phyloP scores from a whole-genome alignment of 2,797 vertebrate species.

The Falco peregrinus region DNA sequence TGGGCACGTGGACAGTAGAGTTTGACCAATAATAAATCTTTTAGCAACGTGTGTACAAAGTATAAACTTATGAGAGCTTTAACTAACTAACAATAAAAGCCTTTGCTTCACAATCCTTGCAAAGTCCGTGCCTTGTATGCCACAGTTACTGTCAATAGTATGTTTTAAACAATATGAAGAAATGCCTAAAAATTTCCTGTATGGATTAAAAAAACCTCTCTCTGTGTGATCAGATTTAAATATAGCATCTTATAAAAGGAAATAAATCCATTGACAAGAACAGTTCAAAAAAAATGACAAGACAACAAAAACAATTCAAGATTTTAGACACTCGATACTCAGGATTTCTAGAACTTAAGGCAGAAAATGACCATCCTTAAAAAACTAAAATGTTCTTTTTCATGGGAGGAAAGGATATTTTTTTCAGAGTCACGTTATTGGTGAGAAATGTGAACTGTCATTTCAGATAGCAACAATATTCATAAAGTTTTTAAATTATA shows the following conservation, averaged over 20 bases:
- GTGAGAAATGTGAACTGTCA: not conserved
- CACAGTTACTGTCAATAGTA: not conserved
- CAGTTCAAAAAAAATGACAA: not conserved
- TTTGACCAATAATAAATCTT: no score
- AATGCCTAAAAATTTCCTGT: not conserved
- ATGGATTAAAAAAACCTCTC: not conserved
- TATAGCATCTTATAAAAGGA: not conserved
- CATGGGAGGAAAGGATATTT: not conserved
- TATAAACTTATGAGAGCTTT: no score
- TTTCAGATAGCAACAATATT: not conserved
- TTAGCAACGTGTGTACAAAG: no score
- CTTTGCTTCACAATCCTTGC: no score
- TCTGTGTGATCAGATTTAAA: not conserved
- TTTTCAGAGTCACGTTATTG: not conserved
- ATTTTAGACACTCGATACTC: not conserved
- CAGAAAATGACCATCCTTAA: not conserved
- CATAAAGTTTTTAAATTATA: not conserved
- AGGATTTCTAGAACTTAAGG: not conserved
- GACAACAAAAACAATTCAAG: not conserved
- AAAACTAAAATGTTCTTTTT: not conserved
- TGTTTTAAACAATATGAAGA: not conserved
- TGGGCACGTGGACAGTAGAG: no score
- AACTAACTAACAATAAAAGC: no score
- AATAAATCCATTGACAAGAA: not conserved
- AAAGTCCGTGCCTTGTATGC: no score